Evolutionary conservation across 92 coral and sea anemone species (phyloP), one percentile per base, ranked within the genome.

Genomic region (Paragorgia papillata): DNA sequence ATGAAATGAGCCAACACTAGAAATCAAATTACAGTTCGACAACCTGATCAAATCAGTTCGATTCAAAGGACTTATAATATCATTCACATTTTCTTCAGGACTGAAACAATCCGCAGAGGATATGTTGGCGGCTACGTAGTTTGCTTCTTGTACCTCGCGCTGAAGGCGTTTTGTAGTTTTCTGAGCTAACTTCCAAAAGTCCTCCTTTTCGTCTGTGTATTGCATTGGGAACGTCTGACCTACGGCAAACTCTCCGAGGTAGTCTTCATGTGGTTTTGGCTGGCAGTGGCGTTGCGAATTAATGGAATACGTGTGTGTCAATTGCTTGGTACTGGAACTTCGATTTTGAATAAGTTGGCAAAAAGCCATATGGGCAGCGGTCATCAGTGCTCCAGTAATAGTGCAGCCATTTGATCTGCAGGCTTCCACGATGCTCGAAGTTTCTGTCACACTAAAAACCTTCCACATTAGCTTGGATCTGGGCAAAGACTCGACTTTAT

Each of bases 351-450:
- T 43, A 25, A 67, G 57, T 41, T 67, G 2, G 34, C 74, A 67
- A 67, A 67, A 67, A 9, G 74, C 74, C 20, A 66, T 5, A 43
- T 66, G 56, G 1, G 56, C 35, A 8, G 74, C 74, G 18, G 74
- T 27, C 2, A 28, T 32, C n/a, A 66, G 2, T 8, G 74, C 57
- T 28, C 74, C 74, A 15, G 74, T 66, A 6, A 66, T 34, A 18
- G 56, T 39, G 35, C 31, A 66, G 10, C 50, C 31, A 22, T 66
- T 40, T 19, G 7, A 22, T 24, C 24, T 66, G 57, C 74, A 66
- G 20, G 57, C 74, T 18, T 20, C 6, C 19, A 66, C 18, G 6
- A 66, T 66, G 6, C 19, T 39, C 31, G 28, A 40, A n/a, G 74
- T 66, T 66, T 66, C 56, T 0, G 15, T 26, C 57, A 40, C 57